phyloP scores from a whole-genome alignment of 2,113 vertebrate species.

The Psittacula cyanocephala region DNA sequence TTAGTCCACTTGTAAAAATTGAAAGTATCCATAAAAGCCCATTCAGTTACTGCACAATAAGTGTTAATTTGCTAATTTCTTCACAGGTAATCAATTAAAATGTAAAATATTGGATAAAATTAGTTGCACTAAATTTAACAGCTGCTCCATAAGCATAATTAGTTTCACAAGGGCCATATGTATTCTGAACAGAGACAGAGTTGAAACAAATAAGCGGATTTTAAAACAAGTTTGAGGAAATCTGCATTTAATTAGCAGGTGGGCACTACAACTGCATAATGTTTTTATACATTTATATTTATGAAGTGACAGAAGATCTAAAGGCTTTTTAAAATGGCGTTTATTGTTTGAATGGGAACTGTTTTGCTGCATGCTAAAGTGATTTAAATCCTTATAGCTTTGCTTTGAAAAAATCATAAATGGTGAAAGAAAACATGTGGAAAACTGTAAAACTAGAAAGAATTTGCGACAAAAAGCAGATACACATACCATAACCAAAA shows the following conservation, averaged over 20 bases:
- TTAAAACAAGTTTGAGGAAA: constrained; percentile 88
- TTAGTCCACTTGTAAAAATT: constrained; percentile 69
- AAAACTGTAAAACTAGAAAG: constrained; percentile 91
- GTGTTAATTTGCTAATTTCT: constrained; percentile 98
- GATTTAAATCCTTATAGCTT: constrained; percentile 95
- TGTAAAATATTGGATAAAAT: constrained; percentile 88
- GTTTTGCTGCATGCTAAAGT: constrained; percentile 91
- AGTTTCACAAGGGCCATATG: constrained; percentile 86
- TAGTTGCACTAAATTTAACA: constrained; percentile 86
- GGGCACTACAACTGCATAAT: constrained; percentile 90
- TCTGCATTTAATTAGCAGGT: constrained; percentile 99
- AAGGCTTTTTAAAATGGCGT: constrained; percentile 95
- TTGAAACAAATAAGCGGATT: constrained; percentile 89
- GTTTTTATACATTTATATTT: constrained; percentile 97
- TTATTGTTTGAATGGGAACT: constrained; percentile 99
- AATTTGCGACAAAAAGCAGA: constrained; percentile 95
- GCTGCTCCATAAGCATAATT: constrained; percentile 85
- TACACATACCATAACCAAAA: constrained; percentile 91
- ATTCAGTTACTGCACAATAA: constrained; percentile 86
- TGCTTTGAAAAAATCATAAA: constrained; percentile 96
- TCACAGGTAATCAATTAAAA: constrained; percentile 92
- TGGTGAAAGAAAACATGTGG: constrained; percentile 97
- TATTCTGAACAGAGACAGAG: constrained; percentile 75
- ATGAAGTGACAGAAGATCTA: constrained; percentile 99
- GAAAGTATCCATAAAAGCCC: constrained; percentile 79